Evolutionary conservation across 2,113 vertebrate species (phyloP), one percentile per base, ranked within the genome.

Genomic region (Pygoscelis adeliae): DNA sequence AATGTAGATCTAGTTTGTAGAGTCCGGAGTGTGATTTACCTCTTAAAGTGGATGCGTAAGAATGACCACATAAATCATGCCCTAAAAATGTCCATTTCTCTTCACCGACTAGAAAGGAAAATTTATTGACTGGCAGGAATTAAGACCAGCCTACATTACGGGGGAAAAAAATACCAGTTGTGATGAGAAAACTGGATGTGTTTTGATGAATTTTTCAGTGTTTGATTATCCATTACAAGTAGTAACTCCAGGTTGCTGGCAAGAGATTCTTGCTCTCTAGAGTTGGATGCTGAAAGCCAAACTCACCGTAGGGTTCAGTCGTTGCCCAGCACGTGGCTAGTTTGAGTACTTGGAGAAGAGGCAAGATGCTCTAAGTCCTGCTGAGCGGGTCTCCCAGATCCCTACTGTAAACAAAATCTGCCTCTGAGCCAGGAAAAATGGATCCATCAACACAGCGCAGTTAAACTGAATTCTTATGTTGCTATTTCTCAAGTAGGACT

Each of bases 171-270:
- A 3, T 32, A 42, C 26, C 46, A 25, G 70, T 32, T 90, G 47
- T 61, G 18, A 71, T 71, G 44, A 63, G 44, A 76, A 91, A 91
- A 82, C 12, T 63, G 61, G 40, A 53, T 87, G 32, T 22, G 50
- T 42, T 80, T 61, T 56, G 71, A 80, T 83, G 79, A 71, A 11
- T 82, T 42, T 92, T 73, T 56, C 46, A 50, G 69, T 82, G 72
- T 89, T 87, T 82, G 71, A 53, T 92, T 47, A 53, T 56, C 36
- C 30, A 13, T 83, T 69, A 69, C 38, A 56, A 94, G 40, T 13
- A 83, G 65, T 44, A 82, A 11, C 83, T 87, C 77, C 44, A 79
- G 36, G 91, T 61, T 91, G 74, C 77, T 96, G 94, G 83, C 92
- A 92, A 42, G 80, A 90, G 61, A 63, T 69, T 72, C 11, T 81